phyloP scores from a whole-genome alignment of 2,113 vertebrate species.

The Perognathus longimembris region DNA sequence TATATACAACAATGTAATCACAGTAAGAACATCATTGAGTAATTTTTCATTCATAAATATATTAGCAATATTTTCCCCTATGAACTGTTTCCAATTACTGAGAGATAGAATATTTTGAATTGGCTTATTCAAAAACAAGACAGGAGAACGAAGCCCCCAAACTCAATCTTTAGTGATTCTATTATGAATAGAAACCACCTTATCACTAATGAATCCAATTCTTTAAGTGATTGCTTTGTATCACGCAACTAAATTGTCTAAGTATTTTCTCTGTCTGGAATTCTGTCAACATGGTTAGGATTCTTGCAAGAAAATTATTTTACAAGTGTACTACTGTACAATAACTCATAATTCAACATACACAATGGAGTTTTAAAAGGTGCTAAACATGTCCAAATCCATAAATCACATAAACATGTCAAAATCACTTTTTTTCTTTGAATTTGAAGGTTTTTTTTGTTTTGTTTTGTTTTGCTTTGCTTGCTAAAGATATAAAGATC shows the following conservation, averaged over 20 bases:
- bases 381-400: neutral
- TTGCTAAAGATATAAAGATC: neutral
- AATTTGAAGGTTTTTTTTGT: neutral
- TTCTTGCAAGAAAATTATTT: slow-evolving; percentile 15
- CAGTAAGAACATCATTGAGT: neutral
- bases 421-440: neutral
- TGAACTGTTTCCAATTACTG: neutral
- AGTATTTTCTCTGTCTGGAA: neutral
- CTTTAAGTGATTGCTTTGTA: neutral
- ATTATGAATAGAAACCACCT: neutral
- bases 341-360: neutral
- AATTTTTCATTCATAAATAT: neutral
- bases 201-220: neutral
- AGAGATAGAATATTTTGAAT: neutral
- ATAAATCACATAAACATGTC: neutral
- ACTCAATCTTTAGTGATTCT: neutral
- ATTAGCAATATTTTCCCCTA: neutral
- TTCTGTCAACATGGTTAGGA: neutral
- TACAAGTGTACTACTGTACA: neutral
- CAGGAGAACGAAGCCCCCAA: neutral
- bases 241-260: neutral
- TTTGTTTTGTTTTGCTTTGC: too few species aligned
- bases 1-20: neutral
- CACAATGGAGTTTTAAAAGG: neutral
- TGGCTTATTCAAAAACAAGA: neutral